phyloP scores from a whole-genome alignment of 2,113 vertebrate genomes.

The Cyanoderma ruficeps region DNA sequence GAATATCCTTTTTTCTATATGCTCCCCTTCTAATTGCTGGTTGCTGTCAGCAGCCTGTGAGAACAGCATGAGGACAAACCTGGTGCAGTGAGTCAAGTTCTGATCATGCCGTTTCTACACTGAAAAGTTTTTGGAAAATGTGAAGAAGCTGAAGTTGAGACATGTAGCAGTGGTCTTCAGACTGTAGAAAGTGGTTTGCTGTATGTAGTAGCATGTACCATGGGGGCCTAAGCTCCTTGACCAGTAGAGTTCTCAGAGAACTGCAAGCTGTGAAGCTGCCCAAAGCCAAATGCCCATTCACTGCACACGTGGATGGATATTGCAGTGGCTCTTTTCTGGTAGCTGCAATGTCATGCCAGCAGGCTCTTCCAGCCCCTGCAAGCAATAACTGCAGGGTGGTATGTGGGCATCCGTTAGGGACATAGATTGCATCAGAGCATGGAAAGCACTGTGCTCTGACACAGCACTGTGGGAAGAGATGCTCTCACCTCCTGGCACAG shows the following conservation, averaged over 20 bases:
- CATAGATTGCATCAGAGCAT: not conserved
- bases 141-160: not conserved
- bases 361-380: not conserved
- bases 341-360: not conserved
- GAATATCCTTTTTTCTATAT: not conserved
- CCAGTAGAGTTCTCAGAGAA: not conserved
- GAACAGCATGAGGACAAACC: not conserved
- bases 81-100: not conserved
- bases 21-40: not conserved
- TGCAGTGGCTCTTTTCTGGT: not conserved
- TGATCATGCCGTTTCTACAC: not conserved
- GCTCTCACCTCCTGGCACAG: not conserved
- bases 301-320: not conserved
- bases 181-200: not conserved
- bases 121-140: not conserved
- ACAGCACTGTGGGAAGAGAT: not conserved
- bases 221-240: not conserved
- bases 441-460: rapidly evolving
- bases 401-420: not conserved
- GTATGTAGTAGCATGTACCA: not conserved
- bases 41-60: not conserved
- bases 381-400: not conserved
- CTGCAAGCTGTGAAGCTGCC: not conserved
- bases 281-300: not conserved
- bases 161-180: not conserved